phyloP scores from a whole-genome alignment of 2,113 vertebrate genomes.

The Phyllostomus hastatus region DNA sequence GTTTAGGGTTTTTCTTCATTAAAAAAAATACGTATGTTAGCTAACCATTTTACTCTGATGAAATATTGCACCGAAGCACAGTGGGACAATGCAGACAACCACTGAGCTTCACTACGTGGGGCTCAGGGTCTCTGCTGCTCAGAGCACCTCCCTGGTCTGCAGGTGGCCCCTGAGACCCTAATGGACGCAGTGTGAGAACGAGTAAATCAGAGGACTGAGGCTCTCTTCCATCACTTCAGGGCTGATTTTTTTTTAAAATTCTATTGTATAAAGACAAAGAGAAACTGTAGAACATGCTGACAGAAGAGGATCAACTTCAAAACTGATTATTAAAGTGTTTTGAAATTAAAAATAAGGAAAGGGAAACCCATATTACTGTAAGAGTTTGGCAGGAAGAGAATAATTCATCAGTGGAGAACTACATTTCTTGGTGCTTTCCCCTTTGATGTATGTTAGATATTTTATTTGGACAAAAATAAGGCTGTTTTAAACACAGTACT shows the following conservation, averaged over 20 bases:
- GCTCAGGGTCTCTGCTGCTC: background rate
- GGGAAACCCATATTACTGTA: background rate
- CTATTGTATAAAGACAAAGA: conserved; percentile 39
- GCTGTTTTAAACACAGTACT: background rate
- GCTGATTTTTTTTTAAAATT: background rate
- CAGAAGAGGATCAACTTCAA: conserved; percentile 34
- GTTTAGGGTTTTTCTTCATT: background rate
- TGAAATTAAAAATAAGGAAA: conserved; percentile 44
- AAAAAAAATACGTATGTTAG: background rate
- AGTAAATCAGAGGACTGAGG: background rate
- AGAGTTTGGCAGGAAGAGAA: conserved; percentile 23
- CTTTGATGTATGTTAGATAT: conserved; percentile 39
- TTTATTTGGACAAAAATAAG: conserved; percentile 35
- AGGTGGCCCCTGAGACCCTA: background rate
- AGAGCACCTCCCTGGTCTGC: background rate
- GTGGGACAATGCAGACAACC: background rate
- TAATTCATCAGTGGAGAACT: conserved; percentile 43
- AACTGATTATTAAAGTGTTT: conserved; percentile 2
- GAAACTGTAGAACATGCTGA: conserved; percentile 20
- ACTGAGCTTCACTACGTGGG: background rate
- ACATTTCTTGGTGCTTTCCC: conserved; percentile 41
- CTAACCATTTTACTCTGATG: background rate
- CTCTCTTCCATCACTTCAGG: background rate
- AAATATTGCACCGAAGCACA: background rate
- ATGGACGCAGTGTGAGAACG: background rate